These are phyloP conservation scores for Trissolcus brochymenae DNA, from an alignment of 2,888 invertebrate genomes.

Conservation along the genomic window DNA sequence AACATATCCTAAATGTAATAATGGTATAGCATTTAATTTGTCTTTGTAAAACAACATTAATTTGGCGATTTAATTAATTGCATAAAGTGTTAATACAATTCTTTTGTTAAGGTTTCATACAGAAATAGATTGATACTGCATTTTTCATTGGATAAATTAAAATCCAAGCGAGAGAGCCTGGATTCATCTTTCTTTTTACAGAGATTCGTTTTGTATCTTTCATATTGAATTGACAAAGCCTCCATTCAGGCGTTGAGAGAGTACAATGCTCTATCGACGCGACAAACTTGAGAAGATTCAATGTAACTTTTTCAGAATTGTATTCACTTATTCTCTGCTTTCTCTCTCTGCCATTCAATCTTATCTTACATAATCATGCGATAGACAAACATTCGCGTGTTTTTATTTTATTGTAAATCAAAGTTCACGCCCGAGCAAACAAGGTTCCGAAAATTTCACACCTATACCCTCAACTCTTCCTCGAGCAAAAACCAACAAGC, in stretches of 20 bases:
- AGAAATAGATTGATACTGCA: slow-evolving; percentile 35
- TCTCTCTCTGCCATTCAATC: neutral
- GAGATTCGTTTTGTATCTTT: slow-evolving; percentile 49
- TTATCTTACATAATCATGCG: slow-evolving; percentile 42
- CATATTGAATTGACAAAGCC: slow-evolving; percentile 40
- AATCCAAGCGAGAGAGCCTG: slow-evolving; percentile 21
- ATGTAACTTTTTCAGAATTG: slow-evolving; percentile 45
- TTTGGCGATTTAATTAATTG: no score
- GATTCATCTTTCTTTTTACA: slow-evolving; percentile 28
- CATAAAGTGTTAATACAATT: no score
- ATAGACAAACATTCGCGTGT: slow-evolving; percentile 32
- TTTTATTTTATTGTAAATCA: slow-evolving; percentile 28
- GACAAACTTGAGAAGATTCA: slow-evolving; percentile 47
- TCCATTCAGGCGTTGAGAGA: slow-evolving; percentile 43
- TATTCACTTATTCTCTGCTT: neutral
- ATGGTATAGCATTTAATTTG: neutral
- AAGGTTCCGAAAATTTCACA: slow-evolving; percentile 30
- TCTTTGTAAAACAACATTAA: no score
- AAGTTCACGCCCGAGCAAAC: slow-evolving; percentile 22
- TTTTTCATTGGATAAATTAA: slow-evolving; percentile 34
- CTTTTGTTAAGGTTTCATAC: neutral
- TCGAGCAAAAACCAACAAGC: slow-evolving; percentile 1
- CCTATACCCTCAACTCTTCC: slow-evolving; percentile 31
- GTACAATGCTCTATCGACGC: slow-evolving; percentile 49
- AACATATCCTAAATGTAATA: neutral